Percentiles rank a stretch among this genome's conserved stretches.
Evolutionary conservation across 1,140 invertebrate species (phyloP).

Genomic region (Brachionus angularis): DNA sequence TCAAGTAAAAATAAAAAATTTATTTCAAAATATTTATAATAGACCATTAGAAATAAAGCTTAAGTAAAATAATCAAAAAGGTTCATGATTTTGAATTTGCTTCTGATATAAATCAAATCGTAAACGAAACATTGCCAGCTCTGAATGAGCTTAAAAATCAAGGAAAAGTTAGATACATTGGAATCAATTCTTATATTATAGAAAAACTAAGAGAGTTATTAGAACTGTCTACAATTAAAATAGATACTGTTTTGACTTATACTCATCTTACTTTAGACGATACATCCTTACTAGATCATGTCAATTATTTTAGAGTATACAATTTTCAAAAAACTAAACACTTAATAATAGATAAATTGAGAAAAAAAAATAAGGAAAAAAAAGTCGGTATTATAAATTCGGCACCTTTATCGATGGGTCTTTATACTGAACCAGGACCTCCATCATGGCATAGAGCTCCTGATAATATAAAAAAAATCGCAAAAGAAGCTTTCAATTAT

Average conservation of each 20-base stretch:
- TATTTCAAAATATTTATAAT: not conserved
- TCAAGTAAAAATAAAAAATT: constrained; percentile 63
- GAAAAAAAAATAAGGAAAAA: constrained; percentile 60
- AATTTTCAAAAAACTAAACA: too few species aligned
- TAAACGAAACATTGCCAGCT: constrained; percentile 79
- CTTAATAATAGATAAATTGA: too few species aligned
- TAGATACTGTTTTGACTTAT: constrained; percentile 73
- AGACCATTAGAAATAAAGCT: too few species aligned
- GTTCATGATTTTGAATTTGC: constrained; percentile 87
- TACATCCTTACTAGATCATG: constrained; percentile 68
- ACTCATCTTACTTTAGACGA: constrained; percentile 74
- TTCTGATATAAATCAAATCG: constrained; percentile 68
- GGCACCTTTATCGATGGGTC: constrained; percentile 72
- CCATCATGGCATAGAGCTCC: constrained; percentile 77
- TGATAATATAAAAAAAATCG: constrained; percentile 64
- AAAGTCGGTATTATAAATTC: constrained; percentile 77
- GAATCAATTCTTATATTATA: constrained; percentile 80
- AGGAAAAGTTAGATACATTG: constrained; percentile 76
- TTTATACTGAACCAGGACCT: constrained; percentile 71
- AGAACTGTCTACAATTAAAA: constrained; percentile 60
- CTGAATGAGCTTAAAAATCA: constrained; percentile 68
- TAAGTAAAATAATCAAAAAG: too few species aligned
- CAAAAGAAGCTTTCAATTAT: constrained; percentile 54
- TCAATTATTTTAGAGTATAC: constrained; percentile 73
- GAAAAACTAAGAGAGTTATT: constrained; percentile 60